A percentile compares a stretch with the other conserved stretches of the same genome.
Conservation (phyloP, 2,113 vertebrate genomes). For the Thamnophis sirtalis region DNA sequence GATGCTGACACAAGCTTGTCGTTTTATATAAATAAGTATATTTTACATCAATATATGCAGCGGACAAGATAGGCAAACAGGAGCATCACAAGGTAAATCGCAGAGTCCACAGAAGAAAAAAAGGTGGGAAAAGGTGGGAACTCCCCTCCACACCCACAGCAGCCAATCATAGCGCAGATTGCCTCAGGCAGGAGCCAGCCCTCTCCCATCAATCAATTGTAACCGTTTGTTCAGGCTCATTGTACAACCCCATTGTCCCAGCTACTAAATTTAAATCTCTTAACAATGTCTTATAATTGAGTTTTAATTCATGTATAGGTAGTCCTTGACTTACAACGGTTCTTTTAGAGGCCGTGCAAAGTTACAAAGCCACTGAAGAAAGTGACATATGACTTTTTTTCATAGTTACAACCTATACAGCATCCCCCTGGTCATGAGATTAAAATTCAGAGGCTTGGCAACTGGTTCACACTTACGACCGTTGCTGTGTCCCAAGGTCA, state of each 20-base stretch:
- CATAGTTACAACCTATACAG: too few species aligned
- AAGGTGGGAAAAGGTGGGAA: not conserved
- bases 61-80: not conserved
- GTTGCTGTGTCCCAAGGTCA: too few species aligned
- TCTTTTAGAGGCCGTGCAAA: too few species aligned
- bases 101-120: not conserved
- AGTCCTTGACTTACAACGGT: too few species aligned
- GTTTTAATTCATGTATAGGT: not conserved
- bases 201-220: not conserved
- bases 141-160: not conserved
- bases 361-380: too few species aligned
- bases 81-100: not conserved
- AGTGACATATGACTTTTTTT: too few species aligned
- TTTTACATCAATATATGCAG: not conserved
- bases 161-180: not conserved
- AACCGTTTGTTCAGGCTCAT: not conserved
- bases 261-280: not conserved
- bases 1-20: not conserved
- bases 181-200: not conserved
- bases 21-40: not conserved
- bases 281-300: not conserved
- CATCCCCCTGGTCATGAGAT: too few species aligned
- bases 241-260: not conserved
- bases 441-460: too few species aligned
- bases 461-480: too few species aligned